Conservation (phyloP, 2,888 invertebrate genomes). For the Neocrepidodera transversa region DNA sequence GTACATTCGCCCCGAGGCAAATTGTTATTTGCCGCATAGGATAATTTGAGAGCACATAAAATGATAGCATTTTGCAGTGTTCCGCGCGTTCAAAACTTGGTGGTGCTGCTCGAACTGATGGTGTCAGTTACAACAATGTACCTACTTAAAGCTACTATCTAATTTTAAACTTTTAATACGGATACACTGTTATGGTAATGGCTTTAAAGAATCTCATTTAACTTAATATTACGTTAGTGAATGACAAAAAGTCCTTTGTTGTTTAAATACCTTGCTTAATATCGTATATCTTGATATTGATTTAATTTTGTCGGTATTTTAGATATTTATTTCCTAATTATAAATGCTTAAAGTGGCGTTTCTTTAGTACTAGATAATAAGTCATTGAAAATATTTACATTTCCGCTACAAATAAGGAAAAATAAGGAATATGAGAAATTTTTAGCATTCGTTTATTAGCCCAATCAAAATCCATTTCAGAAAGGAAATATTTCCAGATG, state of each 20-base stretch:
- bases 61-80: slow-evolving; percentile 25
- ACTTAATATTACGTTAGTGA: slow-evolving; percentile 3
- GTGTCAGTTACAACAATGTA: slow-evolving; percentile 28
- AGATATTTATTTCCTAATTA: too few relatives aligned
- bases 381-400: too few relatives aligned
- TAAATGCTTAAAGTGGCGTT: too few relatives aligned
- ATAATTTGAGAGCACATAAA: slow-evolving; percentile 26
- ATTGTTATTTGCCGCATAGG: slow-evolving; percentile 25
- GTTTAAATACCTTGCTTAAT: not conserved
- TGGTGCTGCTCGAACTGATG: slow-evolving; percentile 22
- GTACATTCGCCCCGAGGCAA: slow-evolving; percentile 25
- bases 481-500: too few relatives aligned
- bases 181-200: slow-evolving; percentile 14
- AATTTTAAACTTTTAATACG: slow-evolving; percentile 16
- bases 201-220: slow-evolving; percentile 11
- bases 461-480: too few relatives aligned
- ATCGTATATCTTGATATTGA: not conserved
- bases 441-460: too few relatives aligned
- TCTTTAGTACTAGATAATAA: too few relatives aligned
- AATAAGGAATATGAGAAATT: too few relatives aligned
- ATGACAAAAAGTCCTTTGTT: not conserved
- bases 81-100: slow-evolving; percentile 19
- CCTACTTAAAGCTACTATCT: slow-evolving; percentile 9
- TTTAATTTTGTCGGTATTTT: too few relatives aligned
- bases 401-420: too few relatives aligned